These are phyloP conservation scores for Manduca sexta DNA, from an alignment of 1,140 invertebrate species.

Conservation along the genomic window DNA sequence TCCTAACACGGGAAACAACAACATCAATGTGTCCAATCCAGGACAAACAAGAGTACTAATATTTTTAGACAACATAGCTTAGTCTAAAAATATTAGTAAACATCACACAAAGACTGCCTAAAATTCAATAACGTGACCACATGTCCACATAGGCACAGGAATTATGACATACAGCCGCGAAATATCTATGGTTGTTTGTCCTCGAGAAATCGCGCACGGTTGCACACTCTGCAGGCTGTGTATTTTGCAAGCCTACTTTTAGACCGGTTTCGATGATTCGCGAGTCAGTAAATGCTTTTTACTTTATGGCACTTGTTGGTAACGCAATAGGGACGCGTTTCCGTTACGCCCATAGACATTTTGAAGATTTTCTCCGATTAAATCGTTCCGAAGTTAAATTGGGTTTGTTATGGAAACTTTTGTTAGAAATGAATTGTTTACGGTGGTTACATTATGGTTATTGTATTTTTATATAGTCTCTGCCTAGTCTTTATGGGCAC, in stretches of 20 bases:
- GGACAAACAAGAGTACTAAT: background rate
- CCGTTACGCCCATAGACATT: background rate
- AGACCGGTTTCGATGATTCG: slow-evolving; percentile 50
- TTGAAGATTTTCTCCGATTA: background rate
- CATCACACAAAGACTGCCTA: no score
- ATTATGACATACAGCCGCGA: slow-evolving; percentile 3
- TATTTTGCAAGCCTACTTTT: slow-evolving; percentile 60
- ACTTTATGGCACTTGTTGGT: slow-evolving; percentile 1
- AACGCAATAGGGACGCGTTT: background rate
- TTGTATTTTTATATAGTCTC: no score
- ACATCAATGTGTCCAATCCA: slow-evolving; percentile 26
- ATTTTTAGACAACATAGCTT: no score
- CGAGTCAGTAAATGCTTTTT: background rate
- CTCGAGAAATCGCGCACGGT: slow-evolving; percentile 24
- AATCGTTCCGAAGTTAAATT: background rate
- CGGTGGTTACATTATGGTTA: no score
- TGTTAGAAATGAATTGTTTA: no score
- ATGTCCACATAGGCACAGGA: background rate
- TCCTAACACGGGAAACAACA: no score
- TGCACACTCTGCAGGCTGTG: slow-evolving; percentile 35
- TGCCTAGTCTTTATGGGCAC: no score
- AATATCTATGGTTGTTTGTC: slow-evolving; percentile 13
- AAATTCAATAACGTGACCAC: no score
- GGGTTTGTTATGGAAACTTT: no score
- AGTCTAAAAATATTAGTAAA: no score